A percentile compares a stretch with the other conserved stretches of the same genome.
Conservation (phyloP, 2,113 vertebrate genomes). For the Agelaius phoeniceus region DNA sequence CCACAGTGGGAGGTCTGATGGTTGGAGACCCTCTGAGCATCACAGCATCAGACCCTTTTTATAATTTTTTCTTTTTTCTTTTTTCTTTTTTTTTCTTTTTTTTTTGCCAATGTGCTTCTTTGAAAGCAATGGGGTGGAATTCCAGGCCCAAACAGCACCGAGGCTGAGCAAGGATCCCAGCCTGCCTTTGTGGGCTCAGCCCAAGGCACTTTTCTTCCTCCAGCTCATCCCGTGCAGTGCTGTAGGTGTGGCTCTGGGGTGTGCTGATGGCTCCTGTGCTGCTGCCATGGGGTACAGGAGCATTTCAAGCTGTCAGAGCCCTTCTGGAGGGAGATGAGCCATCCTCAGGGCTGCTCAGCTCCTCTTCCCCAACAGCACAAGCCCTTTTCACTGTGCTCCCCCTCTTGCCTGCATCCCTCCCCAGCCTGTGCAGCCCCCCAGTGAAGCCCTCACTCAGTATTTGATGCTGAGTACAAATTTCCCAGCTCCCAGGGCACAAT, state of each 20-base stretch:
- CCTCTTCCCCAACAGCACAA: neutral
- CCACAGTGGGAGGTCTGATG: neutral
- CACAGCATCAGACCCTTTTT: neutral
- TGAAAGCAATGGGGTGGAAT: neutral
- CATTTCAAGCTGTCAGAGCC: neutral
- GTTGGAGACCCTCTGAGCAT: neutral
- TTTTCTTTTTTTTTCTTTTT: neutral
- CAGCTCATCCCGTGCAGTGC: fast-evolving
- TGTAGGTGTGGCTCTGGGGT: neutral
- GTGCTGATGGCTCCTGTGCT: neutral
- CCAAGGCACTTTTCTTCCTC: neutral
- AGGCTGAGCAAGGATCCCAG: neutral
- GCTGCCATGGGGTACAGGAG: neutral
- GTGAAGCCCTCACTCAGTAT: neutral
- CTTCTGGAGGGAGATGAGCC: neutral
- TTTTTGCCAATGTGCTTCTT: neutral
- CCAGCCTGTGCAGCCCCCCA: neutral
- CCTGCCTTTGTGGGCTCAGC: neutral
- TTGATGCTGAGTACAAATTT: conserved; percentile 3
- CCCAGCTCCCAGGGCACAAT: neutral
- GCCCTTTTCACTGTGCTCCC: neutral
- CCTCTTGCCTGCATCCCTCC: fast-evolving
- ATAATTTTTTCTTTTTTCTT: neutral
- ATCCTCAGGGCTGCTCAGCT: neutral
- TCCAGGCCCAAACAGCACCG: neutral